Evolutionary conservation across 2,888 invertebrate species (phyloP).

Genomic region (Furcula furcula): DNA sequence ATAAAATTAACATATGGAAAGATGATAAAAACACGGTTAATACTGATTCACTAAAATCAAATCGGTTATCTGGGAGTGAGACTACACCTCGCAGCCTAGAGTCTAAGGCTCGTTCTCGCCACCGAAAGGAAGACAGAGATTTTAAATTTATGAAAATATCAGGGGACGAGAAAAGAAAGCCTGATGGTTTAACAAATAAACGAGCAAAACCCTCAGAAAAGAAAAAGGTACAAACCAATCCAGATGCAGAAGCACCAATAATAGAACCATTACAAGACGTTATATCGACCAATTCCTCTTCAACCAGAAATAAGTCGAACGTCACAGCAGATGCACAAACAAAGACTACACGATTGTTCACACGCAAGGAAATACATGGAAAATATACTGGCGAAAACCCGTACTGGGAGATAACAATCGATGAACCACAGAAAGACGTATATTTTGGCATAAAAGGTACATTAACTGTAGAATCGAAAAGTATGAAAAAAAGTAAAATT

Average conservation of each 20-base stretch:
- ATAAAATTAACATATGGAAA: too few species aligned
- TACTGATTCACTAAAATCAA: too few species aligned
- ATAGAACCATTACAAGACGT: too few species aligned
- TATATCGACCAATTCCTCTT: too few species aligned
- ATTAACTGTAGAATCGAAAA: conserved; percentile 4
- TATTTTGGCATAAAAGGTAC: conserved; percentile 11
- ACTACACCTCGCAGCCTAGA: neutral
- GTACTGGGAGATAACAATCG: conserved; percentile 38
- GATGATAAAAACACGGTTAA: too few species aligned
- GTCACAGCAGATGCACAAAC: neutral
- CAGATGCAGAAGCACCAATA: too few species aligned
- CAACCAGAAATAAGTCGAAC: too few species aligned
- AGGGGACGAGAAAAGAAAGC: neutral
- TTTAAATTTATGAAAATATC: neutral
- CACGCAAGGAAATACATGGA: neutral
- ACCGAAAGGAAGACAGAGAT: neutral
- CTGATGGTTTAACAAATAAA: neutral
- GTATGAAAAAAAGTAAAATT: conserved; percentile 40
- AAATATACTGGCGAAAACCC: conserved; percentile 12
- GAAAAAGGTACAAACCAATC: neutral
- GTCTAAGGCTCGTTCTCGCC: neutral
- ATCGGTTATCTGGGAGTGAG: too few species aligned
- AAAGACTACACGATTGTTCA: neutral
- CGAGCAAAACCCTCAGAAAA: neutral
- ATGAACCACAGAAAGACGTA: conserved; percentile 31